Evolutionary conservation across 2,113 vertebrate genomes (phyloP), one percentile per base, ranked within the genome.

Genomic region (Thamnaconus septentrionalis): DNA sequence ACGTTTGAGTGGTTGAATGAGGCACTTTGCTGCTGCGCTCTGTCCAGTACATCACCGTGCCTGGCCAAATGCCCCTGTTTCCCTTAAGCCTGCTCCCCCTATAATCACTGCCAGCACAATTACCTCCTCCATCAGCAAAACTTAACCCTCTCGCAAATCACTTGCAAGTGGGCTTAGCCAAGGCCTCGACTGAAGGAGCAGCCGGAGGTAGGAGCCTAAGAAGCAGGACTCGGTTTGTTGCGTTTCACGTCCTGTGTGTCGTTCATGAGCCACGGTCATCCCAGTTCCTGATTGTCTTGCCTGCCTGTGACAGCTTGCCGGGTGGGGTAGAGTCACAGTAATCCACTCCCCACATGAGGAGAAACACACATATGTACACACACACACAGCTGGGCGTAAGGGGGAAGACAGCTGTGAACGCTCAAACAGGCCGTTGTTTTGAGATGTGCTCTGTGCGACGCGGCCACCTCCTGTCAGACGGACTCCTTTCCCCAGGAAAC

Each of bases 391-490:
- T 81, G 81, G 87, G 62, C 63, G 89, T 59, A 81, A 82, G 73
- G 91, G 64, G 73, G 66, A 75, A 31, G 80, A 81, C 79, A 91
- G 90, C 75, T 85, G 64, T 80, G 81, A 83, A 39, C 72, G 63
- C 82, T 89, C 91, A 91, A 87, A 92, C 67, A 84, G 81, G 87
- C 92, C 92, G 89, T 93, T 94, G 93, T 92, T 91, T 85, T 68
- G 71, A 61, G 42, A 82, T 61, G 12, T 77, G 71, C 73, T 76
- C 73, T 85, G 79, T 75, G 69, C 59, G 73, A 80, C 71, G 76
- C 72, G 78, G 83, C 81, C 50, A 68, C 75, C 70, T 78, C 59
- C 55, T 56, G 69, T 86, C 82, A 76, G 57, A 81, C 79, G 68
- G 40, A 52, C 31, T 41, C 59, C 8, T 42, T 58, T 5, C 1